These are phyloP conservation scores for Oscheius myriophilus DNA, from an alignment of 2,888 invertebrate genomes.

Conservation along the genomic window DNA sequence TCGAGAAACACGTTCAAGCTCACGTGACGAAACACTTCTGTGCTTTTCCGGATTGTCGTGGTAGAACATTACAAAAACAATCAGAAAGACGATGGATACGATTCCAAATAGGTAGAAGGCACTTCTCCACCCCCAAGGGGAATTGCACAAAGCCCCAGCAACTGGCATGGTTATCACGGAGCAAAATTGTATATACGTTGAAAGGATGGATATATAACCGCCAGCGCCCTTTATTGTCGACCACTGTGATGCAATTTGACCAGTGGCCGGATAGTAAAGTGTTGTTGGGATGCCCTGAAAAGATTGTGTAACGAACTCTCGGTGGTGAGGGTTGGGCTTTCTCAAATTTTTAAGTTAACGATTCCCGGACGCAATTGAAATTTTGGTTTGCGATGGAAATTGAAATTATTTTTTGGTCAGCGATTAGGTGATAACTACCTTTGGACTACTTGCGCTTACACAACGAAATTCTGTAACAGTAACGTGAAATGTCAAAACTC, in stretches of 20 bases:
- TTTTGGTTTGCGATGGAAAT: too few relatives aligned
- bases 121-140: constrained; percentile 36
- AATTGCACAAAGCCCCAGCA: constrained; percentile 39
- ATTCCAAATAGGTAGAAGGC: constrained; percentile 39
- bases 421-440: too few relatives aligned
- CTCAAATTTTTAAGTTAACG: too few relatives aligned
- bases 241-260: constrained; percentile 48
- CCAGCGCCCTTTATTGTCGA: constrained; percentile 37
- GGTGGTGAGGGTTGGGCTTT: not conserved
- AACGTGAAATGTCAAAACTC: too few relatives aligned
- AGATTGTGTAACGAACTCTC: not conserved
- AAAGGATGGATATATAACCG: constrained; percentile 44
- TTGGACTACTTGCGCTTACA: too few relatives aligned
- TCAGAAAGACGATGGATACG: constrained; percentile 23
- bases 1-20: constrained; percentile 9
- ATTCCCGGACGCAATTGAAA: too few relatives aligned
- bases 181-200: constrained; percentile 37
- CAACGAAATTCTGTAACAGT: too few relatives aligned
- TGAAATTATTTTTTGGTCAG: too few relatives aligned
- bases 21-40: constrained; percentile 15
- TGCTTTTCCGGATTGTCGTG: constrained; percentile 30
- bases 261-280: constrained; percentile 45
- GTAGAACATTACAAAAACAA: constrained; percentile 34
- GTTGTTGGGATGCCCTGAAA: constrained; percentile 43
- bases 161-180: constrained; percentile 41